These are phyloP conservation scores for Clepsis dumicolana DNA, from an alignment of 2,888 invertebrate genomes.

Conservation along the genomic window DNA sequence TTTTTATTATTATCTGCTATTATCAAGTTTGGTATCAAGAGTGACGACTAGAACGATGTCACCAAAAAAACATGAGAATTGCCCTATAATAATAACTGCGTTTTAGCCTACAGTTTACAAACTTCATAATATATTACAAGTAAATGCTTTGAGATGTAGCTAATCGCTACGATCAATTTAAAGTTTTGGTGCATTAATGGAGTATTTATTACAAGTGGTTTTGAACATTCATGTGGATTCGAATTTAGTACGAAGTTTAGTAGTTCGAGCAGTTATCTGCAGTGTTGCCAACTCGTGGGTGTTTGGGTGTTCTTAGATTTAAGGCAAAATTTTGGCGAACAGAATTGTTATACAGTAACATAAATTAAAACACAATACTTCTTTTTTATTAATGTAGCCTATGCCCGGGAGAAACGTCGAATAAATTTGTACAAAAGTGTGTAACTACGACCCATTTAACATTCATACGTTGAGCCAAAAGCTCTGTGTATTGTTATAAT, in stretches of 20 bases:
- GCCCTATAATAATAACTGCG: too few relatives aligned
- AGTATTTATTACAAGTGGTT: neutral
- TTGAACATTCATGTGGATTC: neutral
- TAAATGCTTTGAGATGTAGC: conserved; percentile 16
- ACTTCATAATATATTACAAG: conserved; percentile 7
- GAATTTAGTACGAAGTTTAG: conserved; percentile 10
- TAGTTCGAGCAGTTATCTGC: neutral
- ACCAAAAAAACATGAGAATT: too few relatives aligned
- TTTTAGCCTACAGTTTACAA: neutral
- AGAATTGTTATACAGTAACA: neutral
- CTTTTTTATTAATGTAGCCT: too few relatives aligned
- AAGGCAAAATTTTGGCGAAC: neutral
- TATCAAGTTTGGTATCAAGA: too few relatives aligned
- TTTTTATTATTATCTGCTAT: too few relatives aligned
- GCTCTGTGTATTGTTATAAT: too few relatives aligned
- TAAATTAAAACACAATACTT: too few relatives aligned
- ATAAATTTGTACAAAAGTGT: too few relatives aligned
- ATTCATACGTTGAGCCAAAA: too few relatives aligned
- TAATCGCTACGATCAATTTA: conserved; percentile 33
- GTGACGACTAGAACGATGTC: too few relatives aligned
- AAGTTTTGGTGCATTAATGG: conserved; percentile 31
- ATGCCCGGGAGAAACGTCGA: too few relatives aligned
- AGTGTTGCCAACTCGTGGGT: neutral
- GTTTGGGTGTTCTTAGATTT: neutral
- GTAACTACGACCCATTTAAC: too few relatives aligned